A percentile compares a stretch with the other conserved stretches of the same genome.
Evolutionary conservation across 2,888 invertebrate species (phyloP).

Genomic region (Microctonus aethiopoides): DNA sequence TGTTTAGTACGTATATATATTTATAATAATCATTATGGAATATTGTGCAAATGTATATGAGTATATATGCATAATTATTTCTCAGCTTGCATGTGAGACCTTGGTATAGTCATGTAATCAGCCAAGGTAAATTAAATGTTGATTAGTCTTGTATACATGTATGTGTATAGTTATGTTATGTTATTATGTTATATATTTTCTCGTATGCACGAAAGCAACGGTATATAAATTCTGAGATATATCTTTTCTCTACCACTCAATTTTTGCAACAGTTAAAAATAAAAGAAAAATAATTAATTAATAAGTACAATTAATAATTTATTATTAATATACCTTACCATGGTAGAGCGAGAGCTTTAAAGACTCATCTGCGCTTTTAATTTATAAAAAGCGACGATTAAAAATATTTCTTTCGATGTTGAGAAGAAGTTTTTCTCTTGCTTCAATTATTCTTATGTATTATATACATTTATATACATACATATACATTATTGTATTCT

Average conservation of each 20-base stretch:
- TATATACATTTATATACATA: too few relatives aligned
- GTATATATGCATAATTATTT: conserved; percentile 15
- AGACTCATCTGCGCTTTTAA: not conserved
- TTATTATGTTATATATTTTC: not conserved
- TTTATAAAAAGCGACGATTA: not conserved
- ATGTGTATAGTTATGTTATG: too few relatives aligned
- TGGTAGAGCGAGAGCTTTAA: not conserved
- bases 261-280: not conserved
- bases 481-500: too few relatives aligned
- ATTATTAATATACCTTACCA: conserved; percentile 1
- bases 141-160: conserved; percentile 12
- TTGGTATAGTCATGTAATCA: conserved; percentile 11
- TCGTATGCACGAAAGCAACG: not conserved
- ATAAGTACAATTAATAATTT: too few relatives aligned
- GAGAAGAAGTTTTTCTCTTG: not conserved
- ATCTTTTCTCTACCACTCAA: not conserved
- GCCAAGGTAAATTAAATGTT: conserved; percentile 22
- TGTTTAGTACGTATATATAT: too few relatives aligned
- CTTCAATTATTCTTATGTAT: too few relatives aligned
- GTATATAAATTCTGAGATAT: not conserved
- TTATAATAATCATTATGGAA: not conserved
- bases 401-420: not conserved
- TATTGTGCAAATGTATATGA: not conserved
- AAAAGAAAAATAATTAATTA: too few relatives aligned
- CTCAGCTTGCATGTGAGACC: not conserved